Evolutionary conservation across 1,140 invertebrate genomes (phyloP), one percentile per base, ranked within the genome.

Genomic region (Neuroterus valhalla): DNA sequence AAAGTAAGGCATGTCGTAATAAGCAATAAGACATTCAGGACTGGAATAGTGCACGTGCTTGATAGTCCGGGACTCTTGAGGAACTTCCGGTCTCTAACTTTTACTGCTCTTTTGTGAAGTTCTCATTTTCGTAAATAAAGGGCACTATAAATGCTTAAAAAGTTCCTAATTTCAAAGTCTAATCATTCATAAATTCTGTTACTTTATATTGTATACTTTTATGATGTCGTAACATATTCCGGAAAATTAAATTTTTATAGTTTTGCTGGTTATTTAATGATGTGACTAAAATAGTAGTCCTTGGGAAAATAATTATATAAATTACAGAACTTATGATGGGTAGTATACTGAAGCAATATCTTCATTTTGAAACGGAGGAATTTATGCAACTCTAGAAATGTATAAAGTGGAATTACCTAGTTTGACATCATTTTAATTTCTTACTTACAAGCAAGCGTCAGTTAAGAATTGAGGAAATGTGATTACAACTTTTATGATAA

Each of bases 1-100:
- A 66, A 48, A 23, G 12, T 71, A 52, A 72, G 62, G n/a, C 46
- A 17, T 19, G n/a, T 48, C 6, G 46, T 19, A 19, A 48, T 17
- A 48, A 48, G 46, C 10, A 38, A 38, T 38, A 38, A 38, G 31
- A 38, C 31, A 48, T 43, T 68, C 71, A 62, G n/a, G n/a, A n/a
- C n/a, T n/a, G n/a, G n/a, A n/a, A n/a, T 3, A 48, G 66, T 72
- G 66, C 66, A 72, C 71, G 71, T 72, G 71, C 66, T 72, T 66
- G 31, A 66, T 45, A 66, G 72, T 55, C 44, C 23, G 72, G 0
- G 31, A 52, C 52, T 45, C 55, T 38, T 73, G 23, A 73, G 19
- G 45, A 38, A 31, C 50, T 73, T 73, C 72, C 72, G 55, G 72
- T 73, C 66, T 50, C n/a, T n/a, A 48, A 48, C 31, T 48, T 48